phyloP scores from a whole-genome alignment of 2,113 vertebrate genomes.

The Amazona vittata region DNA sequence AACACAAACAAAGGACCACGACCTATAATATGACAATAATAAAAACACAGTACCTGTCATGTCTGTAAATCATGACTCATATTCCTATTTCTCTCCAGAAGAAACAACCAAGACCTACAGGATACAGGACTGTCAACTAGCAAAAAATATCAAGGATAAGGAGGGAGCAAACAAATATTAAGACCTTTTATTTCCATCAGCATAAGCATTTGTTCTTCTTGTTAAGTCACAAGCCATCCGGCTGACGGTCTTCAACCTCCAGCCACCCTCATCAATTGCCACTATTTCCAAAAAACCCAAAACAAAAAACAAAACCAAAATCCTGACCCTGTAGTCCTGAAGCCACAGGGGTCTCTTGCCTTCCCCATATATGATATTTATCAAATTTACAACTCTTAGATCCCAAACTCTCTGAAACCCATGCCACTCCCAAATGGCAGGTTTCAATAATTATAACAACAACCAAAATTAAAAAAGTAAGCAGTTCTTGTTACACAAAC shows the following conservation, averaged over 20 bases:
- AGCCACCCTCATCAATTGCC: not conserved
- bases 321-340: not conserved
- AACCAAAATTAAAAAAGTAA: not conserved
- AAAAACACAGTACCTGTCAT: not conserved
- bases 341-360: not conserved
- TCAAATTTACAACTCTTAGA: not conserved
- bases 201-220: not conserved
- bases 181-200: not conserved
- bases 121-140: not conserved
- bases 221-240: not conserved
- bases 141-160: not conserved
- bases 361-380: not conserved
- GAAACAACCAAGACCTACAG: not conserved
- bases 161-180: not conserved
- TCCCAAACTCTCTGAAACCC: not conserved
- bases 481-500: not conserved
- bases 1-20: not conserved
- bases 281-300: not conserved
- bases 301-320: not conserved
- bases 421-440: not conserved
- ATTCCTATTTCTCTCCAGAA: not conserved
- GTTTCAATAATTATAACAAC: not conserved
- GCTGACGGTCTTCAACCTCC: not conserved
- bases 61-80: fast-evolving
- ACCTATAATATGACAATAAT: not conserved